Evolutionary conservation across 1,140 invertebrate genomes (phyloP), one percentile per base, ranked within the genome.

Genomic region (Archivesica marissinica): DNA sequence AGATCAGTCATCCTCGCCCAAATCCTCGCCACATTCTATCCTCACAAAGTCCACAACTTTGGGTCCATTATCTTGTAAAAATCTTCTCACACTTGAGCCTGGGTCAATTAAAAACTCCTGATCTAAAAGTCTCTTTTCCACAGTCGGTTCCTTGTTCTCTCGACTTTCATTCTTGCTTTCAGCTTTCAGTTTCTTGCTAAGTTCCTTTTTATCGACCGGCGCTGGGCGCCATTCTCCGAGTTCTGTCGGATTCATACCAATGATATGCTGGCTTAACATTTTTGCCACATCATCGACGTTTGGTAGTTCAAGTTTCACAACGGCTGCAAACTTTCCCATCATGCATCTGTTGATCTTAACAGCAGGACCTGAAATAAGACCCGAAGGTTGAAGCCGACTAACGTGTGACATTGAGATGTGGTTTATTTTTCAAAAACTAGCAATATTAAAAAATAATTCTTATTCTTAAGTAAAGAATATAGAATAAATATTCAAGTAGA

Each of bases 101-200:
- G 96, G 95, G 92, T 99, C 97, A 4, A 97, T 90, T n/a, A 99
- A 93, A 93, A 96, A 99, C 90, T 98, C 97, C 94, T 99, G 98
- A 92, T 96, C 96, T 68, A 98, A 95, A 74, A 99, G 95, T 88
- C 95, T 95, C n/a, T 89, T 88, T 82, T 93, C 94, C 41, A 91
- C 90, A 9, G 90, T 76, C 33, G 86, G 85, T 25, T 88, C 68
- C 47, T 78, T 59, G 64, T 59, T 82, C 0, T 94, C 95, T 39
- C 39, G 38, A 39, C 15, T 20, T 94, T 97, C 96, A 28, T 97
- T 96, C 87, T 97, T 96, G 72, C 95, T 89, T 89, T 96, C 95
- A 79, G 95, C 92, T 95, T 93, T 88, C 30, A 83, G 75, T n/a
- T 64, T 87, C 52, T 82, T 85, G 86, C 76, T 87, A 28, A 28